A percentile compares a stretch with the other conserved stretches of the same genome.
Evolutionary conservation across 2,888 invertebrate species (phyloP).

Genomic region (Tachina lurida): DNA sequence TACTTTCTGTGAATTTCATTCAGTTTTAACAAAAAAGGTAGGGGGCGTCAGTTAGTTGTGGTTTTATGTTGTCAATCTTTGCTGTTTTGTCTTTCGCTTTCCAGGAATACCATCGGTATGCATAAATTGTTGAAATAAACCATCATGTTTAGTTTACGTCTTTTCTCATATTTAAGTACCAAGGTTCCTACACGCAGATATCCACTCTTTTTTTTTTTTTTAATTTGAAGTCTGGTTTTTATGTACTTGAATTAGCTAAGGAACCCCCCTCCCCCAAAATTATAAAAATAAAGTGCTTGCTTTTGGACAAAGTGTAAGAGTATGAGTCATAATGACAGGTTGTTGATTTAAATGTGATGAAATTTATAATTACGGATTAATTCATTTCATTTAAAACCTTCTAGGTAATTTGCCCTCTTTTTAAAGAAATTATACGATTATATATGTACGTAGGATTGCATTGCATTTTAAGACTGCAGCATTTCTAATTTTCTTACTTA

Average conservation of each 20-base stretch:
- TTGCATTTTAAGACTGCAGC: no score
- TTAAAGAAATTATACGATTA: no score
- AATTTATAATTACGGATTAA: constrained; percentile 22
- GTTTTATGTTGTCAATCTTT: constrained; percentile 53
- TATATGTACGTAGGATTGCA: no score
- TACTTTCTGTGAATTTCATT: constrained; percentile 38
- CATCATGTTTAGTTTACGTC: constrained; percentile 8
- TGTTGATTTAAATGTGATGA: constrained; percentile 27
- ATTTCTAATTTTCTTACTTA: no score
- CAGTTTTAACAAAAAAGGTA: constrained; percentile 48
- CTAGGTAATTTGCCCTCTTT: no score
- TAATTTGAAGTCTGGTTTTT: neutral
- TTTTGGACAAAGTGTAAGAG: constrained; percentile 18
- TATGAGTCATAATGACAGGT: constrained; percentile 48
- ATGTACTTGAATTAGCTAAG: neutral
- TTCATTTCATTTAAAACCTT: no score
- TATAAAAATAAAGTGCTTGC: constrained; percentile 5
- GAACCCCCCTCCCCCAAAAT: constrained; percentile 19
- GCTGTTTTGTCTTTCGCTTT: constrained; percentile 41
- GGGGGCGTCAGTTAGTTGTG: constrained; percentile 61
- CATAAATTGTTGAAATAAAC: constrained; percentile 53
- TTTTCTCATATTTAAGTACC: constrained; percentile 23
- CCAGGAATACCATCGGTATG: constrained; percentile 62
- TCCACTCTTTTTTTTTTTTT: neutral
- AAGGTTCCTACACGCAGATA: neutral